Evolutionary conservation across 2,888 invertebrate genomes (phyloP).

Genomic region (Alitta virens): DNA sequence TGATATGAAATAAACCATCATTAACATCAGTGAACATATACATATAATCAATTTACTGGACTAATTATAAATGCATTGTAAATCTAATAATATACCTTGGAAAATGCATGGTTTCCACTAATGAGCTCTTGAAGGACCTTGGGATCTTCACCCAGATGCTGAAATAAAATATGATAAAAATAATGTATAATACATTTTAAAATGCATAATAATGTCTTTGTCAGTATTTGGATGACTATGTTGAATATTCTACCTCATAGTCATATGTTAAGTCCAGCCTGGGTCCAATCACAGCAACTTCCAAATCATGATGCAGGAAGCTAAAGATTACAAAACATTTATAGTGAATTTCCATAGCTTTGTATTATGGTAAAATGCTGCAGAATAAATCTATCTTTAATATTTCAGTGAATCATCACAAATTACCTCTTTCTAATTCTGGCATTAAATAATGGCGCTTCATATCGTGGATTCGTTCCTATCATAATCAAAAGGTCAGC

Average conservation of each 20-base stretch:
- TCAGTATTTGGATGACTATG: too few species aligned
- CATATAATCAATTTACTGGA: not conserved
- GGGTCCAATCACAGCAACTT: conserved; percentile 83
- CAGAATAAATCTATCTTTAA: too few species aligned
- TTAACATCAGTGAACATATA: not conserved
- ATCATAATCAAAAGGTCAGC: conserved; percentile 88
- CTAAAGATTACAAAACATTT: conserved; percentile 35
- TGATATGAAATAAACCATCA: not conserved
- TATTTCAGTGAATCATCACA: not conserved
- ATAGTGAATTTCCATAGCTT: not conserved
- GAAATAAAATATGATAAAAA: not conserved
- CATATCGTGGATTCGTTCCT: conserved; percentile 95
- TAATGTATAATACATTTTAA: too few species aligned
- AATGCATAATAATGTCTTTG: too few species aligned
- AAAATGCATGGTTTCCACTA: conserved; percentile 70
- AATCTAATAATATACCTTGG: conserved; percentile 58
- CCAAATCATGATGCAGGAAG: conserved; percentile 88
- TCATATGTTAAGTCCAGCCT: conserved; percentile 90
- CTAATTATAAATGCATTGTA: too few species aligned
- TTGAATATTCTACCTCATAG: conserved; percentile 72
- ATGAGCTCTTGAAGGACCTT: conserved; percentile 73
- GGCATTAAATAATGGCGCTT: conserved; percentile 94
- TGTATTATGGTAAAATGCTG: too few species aligned
- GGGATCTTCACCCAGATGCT: conserved; percentile 80
- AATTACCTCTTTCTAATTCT: conserved; percentile 80